Conservation (phyloP, 2,113 vertebrate species). For the Eonycteris spelaea region DNA sequence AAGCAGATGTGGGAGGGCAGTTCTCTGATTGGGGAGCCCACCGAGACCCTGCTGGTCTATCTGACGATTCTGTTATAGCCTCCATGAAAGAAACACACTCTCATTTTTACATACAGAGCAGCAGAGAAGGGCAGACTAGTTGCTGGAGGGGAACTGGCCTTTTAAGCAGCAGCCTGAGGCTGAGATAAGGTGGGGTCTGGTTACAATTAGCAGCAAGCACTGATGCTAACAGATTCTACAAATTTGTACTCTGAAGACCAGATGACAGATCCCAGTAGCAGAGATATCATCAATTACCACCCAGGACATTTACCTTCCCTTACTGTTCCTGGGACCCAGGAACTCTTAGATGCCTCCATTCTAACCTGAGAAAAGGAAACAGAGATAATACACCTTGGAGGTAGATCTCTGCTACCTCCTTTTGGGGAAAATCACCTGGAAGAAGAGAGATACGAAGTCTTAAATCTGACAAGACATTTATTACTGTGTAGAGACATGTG, state of each 20-base stretch:
- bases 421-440: not conserved
- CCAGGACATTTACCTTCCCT: not conserved
- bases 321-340: not conserved
- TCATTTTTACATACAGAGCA: not conserved
- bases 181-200: constrained; percentile 13
- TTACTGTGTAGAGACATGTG: not conserved
- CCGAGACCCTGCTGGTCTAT: not conserved
- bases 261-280: constrained; percentile 18
- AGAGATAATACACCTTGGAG: not conserved
- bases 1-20: not conserved
- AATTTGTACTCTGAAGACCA: constrained; percentile 15
- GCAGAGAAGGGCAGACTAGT: not conserved
- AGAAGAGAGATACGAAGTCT: not conserved
- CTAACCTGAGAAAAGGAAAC: not conserved
- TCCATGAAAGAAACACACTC: not conserved
- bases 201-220: constrained; percentile 20
- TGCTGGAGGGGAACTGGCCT: not conserved
- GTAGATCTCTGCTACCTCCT: not conserved
- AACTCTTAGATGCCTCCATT: not conserved
- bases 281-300: not conserved
- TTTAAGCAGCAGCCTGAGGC: not conserved
- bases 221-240: constrained; percentile 11
- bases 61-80: not conserved
- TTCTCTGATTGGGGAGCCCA: not conserved
- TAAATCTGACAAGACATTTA: not conserved